Percentiles rank a stretch among this genome's conserved stretches.
Conservation (phyloP, 2,888 invertebrate species). For the Germaria angustata region DNA sequence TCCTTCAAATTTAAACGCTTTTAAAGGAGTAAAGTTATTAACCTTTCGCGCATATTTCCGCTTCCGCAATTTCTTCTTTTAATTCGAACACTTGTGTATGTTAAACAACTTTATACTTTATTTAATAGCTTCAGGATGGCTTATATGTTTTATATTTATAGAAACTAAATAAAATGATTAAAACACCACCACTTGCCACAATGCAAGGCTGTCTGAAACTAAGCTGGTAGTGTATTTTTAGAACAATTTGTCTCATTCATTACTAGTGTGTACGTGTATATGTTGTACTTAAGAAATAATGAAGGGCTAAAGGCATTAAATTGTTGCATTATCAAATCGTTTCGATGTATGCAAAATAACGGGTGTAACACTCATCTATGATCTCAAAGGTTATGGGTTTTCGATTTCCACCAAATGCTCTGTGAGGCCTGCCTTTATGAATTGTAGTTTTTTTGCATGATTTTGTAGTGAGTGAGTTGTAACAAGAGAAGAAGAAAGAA, state of each 20-base stretch:
- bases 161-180: conserved; percentile 54
- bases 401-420: no score
- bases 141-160: conserved; percentile 31
- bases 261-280: neutral
- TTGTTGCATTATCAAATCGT: conserved; percentile 70
- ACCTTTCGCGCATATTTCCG: conserved; percentile 73
- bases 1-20: conserved; percentile 44
- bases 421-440: no score
- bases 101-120: no score
- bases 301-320: conserved; percentile 65
- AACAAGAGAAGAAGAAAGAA: no score
- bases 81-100: conserved; percentile 39
- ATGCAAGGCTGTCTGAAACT: neutral
- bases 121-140: no score
- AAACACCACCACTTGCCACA: conserved; percentile 20
- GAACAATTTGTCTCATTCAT: conserved; percentile 32
- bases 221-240: conserved; percentile 12
- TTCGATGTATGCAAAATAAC: no score
- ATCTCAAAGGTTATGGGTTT: no score
- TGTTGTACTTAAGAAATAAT: conserved; percentile 21
- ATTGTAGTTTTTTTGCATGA: no score
- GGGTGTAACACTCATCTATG: no score
- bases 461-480: no score
- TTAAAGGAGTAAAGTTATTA: conserved; percentile 66
- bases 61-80: conserved; percentile 69